These are phyloP conservation scores for Cyrtodaria siliqua DNA, from an alignment of 2,888 invertebrate species.

Conservation along the genomic window DNA sequence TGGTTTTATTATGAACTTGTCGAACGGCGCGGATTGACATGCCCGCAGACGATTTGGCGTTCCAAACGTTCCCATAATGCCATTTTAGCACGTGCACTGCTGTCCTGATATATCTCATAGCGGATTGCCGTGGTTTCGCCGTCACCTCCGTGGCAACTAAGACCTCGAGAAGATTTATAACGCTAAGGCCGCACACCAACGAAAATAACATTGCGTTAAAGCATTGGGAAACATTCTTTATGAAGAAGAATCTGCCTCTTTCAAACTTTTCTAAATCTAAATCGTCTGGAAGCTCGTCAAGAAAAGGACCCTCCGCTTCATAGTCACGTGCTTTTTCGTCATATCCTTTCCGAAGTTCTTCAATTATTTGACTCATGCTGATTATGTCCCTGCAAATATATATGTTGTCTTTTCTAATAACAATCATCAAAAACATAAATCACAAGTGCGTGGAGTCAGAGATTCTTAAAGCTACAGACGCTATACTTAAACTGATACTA, in stretches of 20 bases:
- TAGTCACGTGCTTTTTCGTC: not conserved
- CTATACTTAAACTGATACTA: too few relatives aligned
- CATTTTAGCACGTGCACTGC: constrained; percentile 92
- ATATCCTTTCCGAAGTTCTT: not conserved
- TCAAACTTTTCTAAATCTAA: constrained; percentile 86
- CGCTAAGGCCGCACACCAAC: constrained; percentile 90
- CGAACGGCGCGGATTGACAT: constrained; percentile 86
- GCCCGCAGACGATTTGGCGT: constrained; percentile 87
- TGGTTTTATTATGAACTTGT: constrained; percentile 87
- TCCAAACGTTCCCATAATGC: constrained; percentile 91
- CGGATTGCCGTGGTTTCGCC: constrained; percentile 89
- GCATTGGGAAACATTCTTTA: constrained; percentile 90
- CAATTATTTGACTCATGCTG: not conserved
- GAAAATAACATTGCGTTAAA: constrained; percentile 92
- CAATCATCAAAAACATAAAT: too few relatives aligned
- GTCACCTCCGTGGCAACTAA: constrained; percentile 91
- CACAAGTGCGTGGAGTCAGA: too few relatives aligned
- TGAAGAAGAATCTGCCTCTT: constrained; percentile 91
- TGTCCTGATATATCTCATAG: constrained; percentile 93
- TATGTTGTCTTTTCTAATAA: too few relatives aligned
- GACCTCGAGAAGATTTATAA: constrained; percentile 91
- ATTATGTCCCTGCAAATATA: too few relatives aligned
- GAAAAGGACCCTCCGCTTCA: not conserved
- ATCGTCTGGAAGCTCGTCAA: constrained; percentile 86
- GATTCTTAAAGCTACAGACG: too few relatives aligned